These are phyloP conservation scores for Drosophila pruinosa DNA, from an alignment of 1,140 invertebrate genomes.

Conservation along the genomic window DNA sequence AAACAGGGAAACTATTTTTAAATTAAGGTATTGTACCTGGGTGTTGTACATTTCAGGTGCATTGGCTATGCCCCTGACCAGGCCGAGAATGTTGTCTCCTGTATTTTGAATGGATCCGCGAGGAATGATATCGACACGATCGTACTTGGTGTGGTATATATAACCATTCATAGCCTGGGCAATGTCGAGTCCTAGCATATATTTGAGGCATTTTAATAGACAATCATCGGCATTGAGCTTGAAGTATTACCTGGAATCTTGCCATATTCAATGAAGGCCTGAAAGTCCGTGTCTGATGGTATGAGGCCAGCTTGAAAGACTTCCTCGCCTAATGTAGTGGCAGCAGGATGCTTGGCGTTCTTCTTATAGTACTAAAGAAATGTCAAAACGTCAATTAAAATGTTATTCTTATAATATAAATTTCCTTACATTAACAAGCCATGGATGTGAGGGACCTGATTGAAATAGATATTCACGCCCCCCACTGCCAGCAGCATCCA, in stretches of 20 bases:
- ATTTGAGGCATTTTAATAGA: neutral
- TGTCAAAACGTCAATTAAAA: neutral
- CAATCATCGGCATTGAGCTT: too few species aligned
- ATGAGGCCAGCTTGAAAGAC: slow-evolving; percentile 92
- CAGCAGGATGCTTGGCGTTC: slow-evolving; percentile 90
- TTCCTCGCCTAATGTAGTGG: slow-evolving; percentile 90
- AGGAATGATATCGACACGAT: slow-evolving; percentile 89
- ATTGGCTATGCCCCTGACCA: slow-evolving; percentile 86
- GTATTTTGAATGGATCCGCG: slow-evolving; percentile 91
- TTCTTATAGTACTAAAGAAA: slow-evolving; percentile 87
- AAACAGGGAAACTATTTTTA: too few species aligned
- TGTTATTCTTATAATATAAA: neutral
- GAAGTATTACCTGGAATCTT: slow-evolving; percentile 77
- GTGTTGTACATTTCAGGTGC: slow-evolving; percentile 85
- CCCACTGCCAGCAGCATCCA: slow-evolving; percentile 91
- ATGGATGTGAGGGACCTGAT: slow-evolving; percentile 94
- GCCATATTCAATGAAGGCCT: slow-evolving; percentile 90
- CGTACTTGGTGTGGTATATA: slow-evolving; percentile 94
- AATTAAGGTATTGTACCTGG: slow-evolving; percentile 9
- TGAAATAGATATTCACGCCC: slow-evolving; percentile 98
- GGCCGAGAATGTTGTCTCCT: slow-evolving; percentile 89
- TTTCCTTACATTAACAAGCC: slow-evolving; percentile 89
- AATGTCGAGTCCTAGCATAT: slow-evolving; percentile 89
- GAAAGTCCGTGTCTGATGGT: slow-evolving; percentile 93
- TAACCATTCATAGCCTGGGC: slow-evolving; percentile 96